phyloP scores from a whole-genome alignment of 2,113 vertebrate species.

The Cephalopholis sonnerati region DNA sequence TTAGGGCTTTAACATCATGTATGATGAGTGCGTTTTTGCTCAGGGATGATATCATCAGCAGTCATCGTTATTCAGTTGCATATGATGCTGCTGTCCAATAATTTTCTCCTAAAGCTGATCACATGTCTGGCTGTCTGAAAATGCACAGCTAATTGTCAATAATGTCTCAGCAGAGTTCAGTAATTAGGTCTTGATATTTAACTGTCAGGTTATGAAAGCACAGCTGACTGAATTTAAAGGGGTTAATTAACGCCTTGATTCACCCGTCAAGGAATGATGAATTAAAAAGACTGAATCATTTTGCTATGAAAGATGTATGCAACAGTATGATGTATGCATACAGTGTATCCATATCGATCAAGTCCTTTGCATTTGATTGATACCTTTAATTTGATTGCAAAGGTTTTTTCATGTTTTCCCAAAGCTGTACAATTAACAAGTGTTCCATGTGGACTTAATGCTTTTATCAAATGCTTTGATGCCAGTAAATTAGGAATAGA shows the following conservation, averaged over 20 bases:
- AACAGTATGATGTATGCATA: no score
- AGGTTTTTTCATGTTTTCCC: neutral
- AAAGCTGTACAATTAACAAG: neutral
- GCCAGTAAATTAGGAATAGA: neutral
- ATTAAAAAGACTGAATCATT: neutral
- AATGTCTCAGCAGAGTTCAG: neutral
- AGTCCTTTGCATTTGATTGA: no score
- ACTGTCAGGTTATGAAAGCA: neutral
- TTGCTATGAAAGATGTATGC: no score
- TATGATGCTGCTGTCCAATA: neutral
- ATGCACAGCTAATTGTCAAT: neutral
- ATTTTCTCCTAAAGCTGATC: neutral
- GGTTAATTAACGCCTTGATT: neutral
- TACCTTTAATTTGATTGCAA: neutral
- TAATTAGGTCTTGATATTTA: neutral
- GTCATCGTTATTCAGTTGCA: neutral
- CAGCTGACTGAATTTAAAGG: neutral
- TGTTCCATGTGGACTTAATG: neutral
- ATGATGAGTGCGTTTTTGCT: neutral
- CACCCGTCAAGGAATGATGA: neutral
- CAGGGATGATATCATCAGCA: neutral
- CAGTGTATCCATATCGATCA: no score
- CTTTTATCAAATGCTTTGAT: neutral
- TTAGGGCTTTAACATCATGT: neutral
- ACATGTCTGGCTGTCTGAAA: neutral